Evolutionary conservation across 35 echinoderm and acorn worm genomes (phyloP).

Genomic region (Amphiura filiformis): DNA sequence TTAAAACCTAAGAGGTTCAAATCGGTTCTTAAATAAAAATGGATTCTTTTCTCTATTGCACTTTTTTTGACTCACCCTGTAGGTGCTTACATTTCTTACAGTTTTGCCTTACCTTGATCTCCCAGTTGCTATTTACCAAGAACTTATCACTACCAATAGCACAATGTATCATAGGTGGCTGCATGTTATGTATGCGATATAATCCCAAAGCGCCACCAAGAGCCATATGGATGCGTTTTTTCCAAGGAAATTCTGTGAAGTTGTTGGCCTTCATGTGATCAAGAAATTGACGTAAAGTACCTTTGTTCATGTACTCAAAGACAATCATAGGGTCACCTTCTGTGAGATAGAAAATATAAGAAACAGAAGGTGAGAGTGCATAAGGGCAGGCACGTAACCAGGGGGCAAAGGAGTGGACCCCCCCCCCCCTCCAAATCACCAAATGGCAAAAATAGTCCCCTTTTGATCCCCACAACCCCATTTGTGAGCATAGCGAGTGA

Average conservation of each 20-base stretch:
- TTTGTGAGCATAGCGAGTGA: too few relatives aligned
- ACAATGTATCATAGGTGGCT: slow-evolving; percentile 17
- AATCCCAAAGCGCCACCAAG: slow-evolving; percentile 22
- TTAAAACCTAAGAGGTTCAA: too few relatives aligned
- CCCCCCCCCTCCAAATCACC: too few relatives aligned
- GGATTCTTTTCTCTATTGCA: too few relatives aligned
- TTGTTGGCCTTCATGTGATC: not conserved
- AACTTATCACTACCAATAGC: slow-evolving; percentile 8
- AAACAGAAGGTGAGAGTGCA: not conserved
- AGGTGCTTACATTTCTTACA: too few relatives aligned
- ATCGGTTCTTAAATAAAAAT: too few relatives aligned
- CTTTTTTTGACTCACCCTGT: too few relatives aligned
- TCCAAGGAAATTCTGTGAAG: not conserved
- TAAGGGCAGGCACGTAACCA: not conserved
- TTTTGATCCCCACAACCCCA: too few relatives aligned
- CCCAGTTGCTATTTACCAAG: slow-evolving; percentile 20
- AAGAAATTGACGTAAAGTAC: not conserved
- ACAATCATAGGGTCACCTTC: not conserved
- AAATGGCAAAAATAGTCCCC: too few relatives aligned
- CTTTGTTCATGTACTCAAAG: slow-evolving; percentile 3
- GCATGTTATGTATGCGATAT: slow-evolving; percentile 19
- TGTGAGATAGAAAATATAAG: not conserved
- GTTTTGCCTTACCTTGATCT: slow-evolving; percentile 22
- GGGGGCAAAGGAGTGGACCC: not conserved
- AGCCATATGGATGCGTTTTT: slow-evolving; percentile 15